phyloP scores from a whole-genome alignment of 2,797 vertebrate genomes.

The Neosalanx taihuensis region DNA sequence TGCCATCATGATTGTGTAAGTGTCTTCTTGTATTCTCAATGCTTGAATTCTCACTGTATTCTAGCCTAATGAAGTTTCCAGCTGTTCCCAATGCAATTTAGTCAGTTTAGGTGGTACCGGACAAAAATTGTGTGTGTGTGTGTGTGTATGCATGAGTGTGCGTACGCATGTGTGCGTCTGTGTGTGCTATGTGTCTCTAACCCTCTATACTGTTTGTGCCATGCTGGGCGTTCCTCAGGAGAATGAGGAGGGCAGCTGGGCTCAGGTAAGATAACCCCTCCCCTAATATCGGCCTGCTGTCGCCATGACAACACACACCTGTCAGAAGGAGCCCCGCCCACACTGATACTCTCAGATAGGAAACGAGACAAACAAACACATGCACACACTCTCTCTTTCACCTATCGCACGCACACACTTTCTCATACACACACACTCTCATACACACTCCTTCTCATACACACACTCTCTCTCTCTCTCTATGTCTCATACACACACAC shows the following conservation, averaged over 20 bases:
- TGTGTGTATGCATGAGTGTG: constrained; percentile 12
- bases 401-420: background rate
- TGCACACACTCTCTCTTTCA: background rate
- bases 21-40: constrained; percentile 2
- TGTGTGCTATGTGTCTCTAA: constrained; percentile 55
- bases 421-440: background rate
- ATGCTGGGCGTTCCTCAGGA: constrained; percentile 79
- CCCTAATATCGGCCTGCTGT: constrained; percentile 21
- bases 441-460: background rate
- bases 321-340: background rate
- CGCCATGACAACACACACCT: constrained; percentile 6
- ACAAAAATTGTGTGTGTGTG: constrained; percentile 21
- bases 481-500: constrained; percentile 38
- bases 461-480: constrained; percentile 6
- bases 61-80: constrained; percentile 10
- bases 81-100: background rate
- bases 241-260: constrained; percentile 97
- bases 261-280: constrained; percentile 84
- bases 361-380: background rate
- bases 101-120: background rate
- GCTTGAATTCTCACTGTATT: background rate
- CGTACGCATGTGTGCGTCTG: constrained; percentile 27
- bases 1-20: background rate
- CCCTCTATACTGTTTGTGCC: constrained; percentile 71
- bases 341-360: constrained; percentile 22